A percentile compares a stretch with the other conserved stretches of the same genome.
Evolutionary conservation across 2,888 invertebrate species (phyloP).

Genomic region (Leptinotarsa peninsularis): DNA sequence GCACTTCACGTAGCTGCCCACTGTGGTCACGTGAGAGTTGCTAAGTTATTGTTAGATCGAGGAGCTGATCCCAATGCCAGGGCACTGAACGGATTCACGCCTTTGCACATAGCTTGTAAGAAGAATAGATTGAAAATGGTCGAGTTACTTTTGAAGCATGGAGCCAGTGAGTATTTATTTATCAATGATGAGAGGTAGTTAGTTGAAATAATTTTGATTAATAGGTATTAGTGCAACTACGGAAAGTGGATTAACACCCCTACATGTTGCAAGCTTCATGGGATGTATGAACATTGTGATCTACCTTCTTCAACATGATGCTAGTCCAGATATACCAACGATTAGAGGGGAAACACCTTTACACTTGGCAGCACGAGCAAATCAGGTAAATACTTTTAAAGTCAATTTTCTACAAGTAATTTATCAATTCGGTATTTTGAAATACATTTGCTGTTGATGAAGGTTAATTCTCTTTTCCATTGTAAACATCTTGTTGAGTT

Average conservation of each 20-base stretch:
- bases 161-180: slow-evolving; percentile 75
- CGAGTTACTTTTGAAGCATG: slow-evolving; percentile 93
- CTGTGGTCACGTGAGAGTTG: slow-evolving; percentile 93
- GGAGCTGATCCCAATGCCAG: slow-evolving; percentile 98
- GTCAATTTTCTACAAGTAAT: too few relatives aligned
- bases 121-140: slow-evolving; percentile 98
- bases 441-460: too few relatives aligned
- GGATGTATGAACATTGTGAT: slow-evolving; percentile 99
- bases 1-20: slow-evolving; percentile 97
- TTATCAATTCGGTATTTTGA: too few relatives aligned
- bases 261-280: slow-evolving; percentile 99
- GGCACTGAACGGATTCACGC: slow-evolving; percentile 97
- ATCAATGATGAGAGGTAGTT: background rate
- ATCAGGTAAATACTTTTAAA: slow-evolving; percentile 73
- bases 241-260: slow-evolving; percentile 89
- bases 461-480: too few relatives aligned
- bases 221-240: slow-evolving; percentile 77
- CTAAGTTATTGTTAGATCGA: slow-evolving; percentile 89
- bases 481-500: too few relatives aligned
- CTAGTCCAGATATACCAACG: slow-evolving; percentile 93
- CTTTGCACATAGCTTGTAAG: slow-evolving; percentile 98
- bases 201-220: slow-evolving; percentile 29
- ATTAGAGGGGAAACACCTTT: slow-evolving; percentile 97
- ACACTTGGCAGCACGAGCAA: slow-evolving; percentile 95
- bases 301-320: slow-evolving; percentile 92